Conservation (phyloP, 2,888 invertebrate species). For the Diarsia dahlii region DNA sequence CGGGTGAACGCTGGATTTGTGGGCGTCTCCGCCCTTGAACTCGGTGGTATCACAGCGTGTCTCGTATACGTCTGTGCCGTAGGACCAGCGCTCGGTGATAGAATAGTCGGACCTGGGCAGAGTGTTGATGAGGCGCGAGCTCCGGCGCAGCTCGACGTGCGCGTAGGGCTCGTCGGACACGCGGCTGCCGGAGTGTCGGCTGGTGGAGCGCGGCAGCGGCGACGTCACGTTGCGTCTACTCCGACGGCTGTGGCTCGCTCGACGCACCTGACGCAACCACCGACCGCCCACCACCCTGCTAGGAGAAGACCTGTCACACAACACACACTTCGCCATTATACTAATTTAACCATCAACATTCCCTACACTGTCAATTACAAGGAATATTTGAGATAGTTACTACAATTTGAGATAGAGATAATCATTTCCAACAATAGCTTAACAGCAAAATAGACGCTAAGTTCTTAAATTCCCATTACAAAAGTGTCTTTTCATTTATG, state of each 20-base stretch:
- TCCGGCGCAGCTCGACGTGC: slow-evolving; percentile 83
- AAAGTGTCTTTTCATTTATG: neutral
- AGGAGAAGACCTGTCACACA: slow-evolving; percentile 88
- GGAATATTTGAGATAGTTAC: neutral
- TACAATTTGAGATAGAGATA: neutral
- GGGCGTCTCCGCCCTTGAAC: slow-evolving; percentile 82
- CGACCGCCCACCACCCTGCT: slow-evolving; percentile 91
- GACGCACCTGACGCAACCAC: slow-evolving; percentile 89
- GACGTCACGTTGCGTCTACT: slow-evolving; percentile 85
- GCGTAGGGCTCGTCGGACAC: slow-evolving; percentile 84
- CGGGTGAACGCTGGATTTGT: slow-evolving; percentile 75
- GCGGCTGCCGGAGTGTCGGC: slow-evolving; percentile 79
- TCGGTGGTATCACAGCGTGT: slow-evolving; percentile 85
- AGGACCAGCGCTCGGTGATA: slow-evolving; percentile 91
- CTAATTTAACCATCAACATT: slow-evolving; percentile 50
- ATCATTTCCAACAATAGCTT: too few species aligned
- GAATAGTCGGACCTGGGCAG: slow-evolving; percentile 89
- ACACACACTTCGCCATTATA: slow-evolving; percentile 51
- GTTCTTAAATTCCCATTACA: neutral
- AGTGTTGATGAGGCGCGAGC: slow-evolving; percentile 88
- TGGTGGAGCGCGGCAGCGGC: slow-evolving; percentile 82
- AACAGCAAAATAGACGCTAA: neutral
- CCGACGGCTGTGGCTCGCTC: slow-evolving; percentile 84
- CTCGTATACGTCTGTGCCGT: slow-evolving; percentile 90
- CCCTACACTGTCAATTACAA: slow-evolving; percentile 20